These are phyloP conservation scores for Buathra laborator DNA, from an alignment of 2,888 invertebrate species.

Conservation along the genomic window DNA sequence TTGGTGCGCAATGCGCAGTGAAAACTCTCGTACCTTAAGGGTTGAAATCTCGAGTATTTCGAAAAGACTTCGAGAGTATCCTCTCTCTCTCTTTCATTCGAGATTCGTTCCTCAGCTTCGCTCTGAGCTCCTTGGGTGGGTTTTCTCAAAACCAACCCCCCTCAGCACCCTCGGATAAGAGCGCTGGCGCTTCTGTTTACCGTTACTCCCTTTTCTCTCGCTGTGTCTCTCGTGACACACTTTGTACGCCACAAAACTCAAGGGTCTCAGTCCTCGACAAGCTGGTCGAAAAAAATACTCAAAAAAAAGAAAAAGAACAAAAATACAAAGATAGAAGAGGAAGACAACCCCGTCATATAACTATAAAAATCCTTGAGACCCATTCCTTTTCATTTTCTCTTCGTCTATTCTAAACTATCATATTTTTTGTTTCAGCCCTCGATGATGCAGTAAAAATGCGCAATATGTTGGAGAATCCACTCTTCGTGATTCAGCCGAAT, in stretches of 20 bases:
- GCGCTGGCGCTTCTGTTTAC: constrained; percentile 77
- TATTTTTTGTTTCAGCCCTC: neutral
- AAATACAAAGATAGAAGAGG: constrained; percentile 33
- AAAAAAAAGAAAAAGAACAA: constrained; percentile 29
- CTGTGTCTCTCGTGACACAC: constrained; percentile 61
- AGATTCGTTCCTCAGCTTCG: neutral
- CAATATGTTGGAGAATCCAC: neutral
- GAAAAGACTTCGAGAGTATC: constrained; percentile 54
- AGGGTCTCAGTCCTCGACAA: constrained; percentile 45
- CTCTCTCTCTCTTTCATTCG: constrained; percentile 1
- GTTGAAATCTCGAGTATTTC: constrained; percentile 71
- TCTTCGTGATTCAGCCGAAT: neutral
- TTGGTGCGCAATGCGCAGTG: constrained; percentile 17
- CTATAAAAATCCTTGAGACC: constrained; percentile 30
- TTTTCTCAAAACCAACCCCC: constrained; percentile 18
- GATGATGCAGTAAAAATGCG: constrained; percentile 7
- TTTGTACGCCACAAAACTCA: constrained; percentile 42
- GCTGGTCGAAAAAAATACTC: constrained; percentile 7
- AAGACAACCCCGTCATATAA: constrained; percentile 27
- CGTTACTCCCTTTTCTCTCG: constrained; percentile 73
- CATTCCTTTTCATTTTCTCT: constrained; percentile 15
- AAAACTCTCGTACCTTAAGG: constrained; percentile 75
- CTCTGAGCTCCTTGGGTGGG: constrained; percentile 53
- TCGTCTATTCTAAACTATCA: neutral
- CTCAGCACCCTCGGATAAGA: constrained; percentile 61